A percentile compares a stretch with the other conserved stretches of the same genome.
These are phyloP conservation scores for Miltochrista miniata DNA, from an alignment of 2,888 invertebrate genomes.

Conservation along the genomic window DNA sequence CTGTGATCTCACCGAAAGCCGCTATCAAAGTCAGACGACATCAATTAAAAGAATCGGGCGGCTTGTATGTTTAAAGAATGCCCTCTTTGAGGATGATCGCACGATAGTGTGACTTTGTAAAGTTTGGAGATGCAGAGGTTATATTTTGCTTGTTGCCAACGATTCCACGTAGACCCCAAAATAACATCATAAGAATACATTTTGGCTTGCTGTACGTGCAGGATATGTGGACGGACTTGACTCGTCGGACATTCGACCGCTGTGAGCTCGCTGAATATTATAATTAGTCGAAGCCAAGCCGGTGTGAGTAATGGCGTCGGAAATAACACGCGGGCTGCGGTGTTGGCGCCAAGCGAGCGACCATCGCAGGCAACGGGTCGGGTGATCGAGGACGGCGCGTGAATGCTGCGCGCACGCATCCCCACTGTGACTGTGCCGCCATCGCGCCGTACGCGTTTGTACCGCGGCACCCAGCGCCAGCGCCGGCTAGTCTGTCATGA, in stretches of 20 bases:
- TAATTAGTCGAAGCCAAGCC: constrained; percentile 79
- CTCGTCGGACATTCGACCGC: constrained; percentile 59
- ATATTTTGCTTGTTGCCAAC: constrained; percentile 18
- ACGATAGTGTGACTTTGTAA: constrained; percentile 18
- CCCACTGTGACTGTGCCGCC: constrained; percentile 30
- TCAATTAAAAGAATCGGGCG: constrained; percentile 50
- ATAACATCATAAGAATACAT: constrained; percentile 27
- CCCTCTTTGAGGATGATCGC: constrained; percentile 28
- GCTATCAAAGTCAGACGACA: constrained; percentile 42
- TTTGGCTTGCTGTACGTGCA: constrained; percentile 23
- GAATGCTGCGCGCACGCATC: constrained; percentile 33
- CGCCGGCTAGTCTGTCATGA: constrained; percentile 72
- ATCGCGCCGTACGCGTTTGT: constrained; percentile 23
- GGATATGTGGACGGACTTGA: constrained; percentile 45
- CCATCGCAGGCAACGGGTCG: constrained; percentile 40
- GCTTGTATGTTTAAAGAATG: constrained; percentile 35
- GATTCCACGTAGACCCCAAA: constrained; percentile 27
- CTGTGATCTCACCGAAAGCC: constrained; percentile 66
- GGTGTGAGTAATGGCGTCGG: constrained; percentile 80
- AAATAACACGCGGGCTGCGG: constrained; percentile 76
- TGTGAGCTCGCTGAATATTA: constrained; percentile 74
- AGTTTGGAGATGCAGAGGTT: constrained; percentile 13
- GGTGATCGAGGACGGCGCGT: constrained; percentile 20
- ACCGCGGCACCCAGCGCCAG: constrained; percentile 9
- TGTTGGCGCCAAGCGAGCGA: constrained; percentile 80